Evolutionary conservation across 2,797 vertebrate genomes (phyloP), one percentile per base, ranked within the genome.

Genomic region (Geotrypetes seraphini): DNA sequence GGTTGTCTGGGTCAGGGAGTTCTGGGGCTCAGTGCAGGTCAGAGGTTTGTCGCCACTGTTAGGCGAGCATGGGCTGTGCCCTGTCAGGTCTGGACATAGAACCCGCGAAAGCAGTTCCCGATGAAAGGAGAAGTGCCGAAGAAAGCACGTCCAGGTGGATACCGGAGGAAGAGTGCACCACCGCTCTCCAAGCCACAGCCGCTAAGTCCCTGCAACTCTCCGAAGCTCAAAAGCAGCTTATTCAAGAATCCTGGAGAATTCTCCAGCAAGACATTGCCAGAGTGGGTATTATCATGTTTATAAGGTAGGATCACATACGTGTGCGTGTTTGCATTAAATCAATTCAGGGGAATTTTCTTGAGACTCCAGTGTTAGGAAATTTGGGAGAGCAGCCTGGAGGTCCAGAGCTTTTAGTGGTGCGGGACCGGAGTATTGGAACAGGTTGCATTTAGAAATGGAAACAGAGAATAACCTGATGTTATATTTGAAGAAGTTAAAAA

Each of bases 41-140:
- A 6, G 19, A 9, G 11, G 21, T 5, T 13, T 10, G 4, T 10
- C 4, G 14, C n/a, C n/a, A n/a, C n/a, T n/a, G n/a, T n/a, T n/a
- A n/a, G n/a, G n/a, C n/a, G n/a, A 18, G 16, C 27, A 50, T 50
- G 47, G 47, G 47, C 4, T 50, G 47, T 2, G 31, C 47, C 10
- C 29, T 50, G 5, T 43, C 47, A 1, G 8, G 27, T 12, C 4
- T 40, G 1, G 19, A 22, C 1, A 17, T 21, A 10, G 1, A 14
- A 5, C 12, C 4, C 2, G 34, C 32, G 5, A n/a, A 18, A 2
- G 7, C 14, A 2, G 4, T 3, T 18, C 8, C 22, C 1, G 34
- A 38, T 13, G 17, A 24, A 9, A 18, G 28, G 19, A 8, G 1
- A 9, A 3, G 17, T 10, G 18, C 24, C 0, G 12, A 2, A 7